Evolutionary conservation across 2,797 vertebrate genomes (phyloP).

Genomic region (Potorous gilbertii): DNA sequence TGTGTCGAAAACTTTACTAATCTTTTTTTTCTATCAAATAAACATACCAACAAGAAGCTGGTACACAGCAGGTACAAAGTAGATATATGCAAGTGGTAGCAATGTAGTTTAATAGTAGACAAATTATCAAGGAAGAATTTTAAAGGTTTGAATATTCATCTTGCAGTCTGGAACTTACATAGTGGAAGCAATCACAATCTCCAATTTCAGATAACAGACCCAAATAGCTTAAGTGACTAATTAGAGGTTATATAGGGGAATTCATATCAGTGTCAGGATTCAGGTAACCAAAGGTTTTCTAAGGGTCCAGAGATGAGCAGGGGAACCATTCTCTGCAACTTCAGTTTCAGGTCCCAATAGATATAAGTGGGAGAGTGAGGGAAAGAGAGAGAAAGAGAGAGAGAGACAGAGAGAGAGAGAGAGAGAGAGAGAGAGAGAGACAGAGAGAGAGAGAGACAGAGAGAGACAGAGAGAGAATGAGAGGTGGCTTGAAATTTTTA

Average conservation of each 20-base stretch:
- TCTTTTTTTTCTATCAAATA: not conserved
- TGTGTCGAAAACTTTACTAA: too few species aligned
- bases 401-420: too few species aligned
- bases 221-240: not conserved
- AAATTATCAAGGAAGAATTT: not conserved
- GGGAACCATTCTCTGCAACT: constrained; percentile 76
- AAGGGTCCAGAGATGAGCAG: constrained; percentile 77
- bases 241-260: not conserved
- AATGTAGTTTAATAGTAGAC: not conserved
- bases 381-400: too few species aligned
- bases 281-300: not conserved
- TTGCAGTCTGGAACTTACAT: not conserved
- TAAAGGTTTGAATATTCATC: not conserved
- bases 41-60: not conserved
- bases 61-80: not conserved
- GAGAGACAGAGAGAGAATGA: not conserved
- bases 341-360: constrained; percentile 72
- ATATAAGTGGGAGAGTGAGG: constrained; percentile 5
- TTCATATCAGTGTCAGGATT: not conserved
- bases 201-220: not conserved
- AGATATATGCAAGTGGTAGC: not conserved
- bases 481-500: constrained; percentile 81
- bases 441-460: not conserved
- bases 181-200: not conserved
- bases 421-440: not conserved